Conservation (phyloP, 2,113 vertebrate genomes). For the Gila orcuttii region DNA sequence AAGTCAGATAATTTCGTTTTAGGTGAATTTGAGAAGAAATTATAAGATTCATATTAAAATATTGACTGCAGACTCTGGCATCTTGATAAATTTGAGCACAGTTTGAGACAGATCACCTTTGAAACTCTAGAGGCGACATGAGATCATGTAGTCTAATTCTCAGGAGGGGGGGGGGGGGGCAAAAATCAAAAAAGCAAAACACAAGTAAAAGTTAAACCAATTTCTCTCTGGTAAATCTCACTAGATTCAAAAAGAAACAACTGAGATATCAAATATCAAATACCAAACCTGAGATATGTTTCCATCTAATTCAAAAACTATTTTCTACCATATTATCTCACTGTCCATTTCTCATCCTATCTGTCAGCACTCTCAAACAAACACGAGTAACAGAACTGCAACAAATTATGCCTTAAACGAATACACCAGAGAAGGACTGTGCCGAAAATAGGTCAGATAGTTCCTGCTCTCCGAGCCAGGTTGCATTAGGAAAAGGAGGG, state of each 20-base stretch:
- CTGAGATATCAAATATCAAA: neutral
- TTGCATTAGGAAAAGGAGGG: neutral
- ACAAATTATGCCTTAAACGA: constrained; percentile 1
- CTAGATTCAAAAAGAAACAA: neutral
- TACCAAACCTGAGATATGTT: neutral
- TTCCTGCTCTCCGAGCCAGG: constrained; percentile 38
- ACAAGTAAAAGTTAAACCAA: neutral
- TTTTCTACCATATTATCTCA: no score
- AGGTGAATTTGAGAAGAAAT: neutral
- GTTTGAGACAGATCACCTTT: neutral
- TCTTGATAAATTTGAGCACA: neutral
- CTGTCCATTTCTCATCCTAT: neutral
- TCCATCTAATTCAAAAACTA: no score
- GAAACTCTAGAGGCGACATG: neutral
- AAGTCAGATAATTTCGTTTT: neutral
- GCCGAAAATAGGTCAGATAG: constrained; percentile 43
- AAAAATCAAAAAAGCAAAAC: neutral
- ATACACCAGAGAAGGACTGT: constrained; percentile 13
- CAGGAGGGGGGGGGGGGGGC: no score
- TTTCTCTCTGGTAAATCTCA: neutral
- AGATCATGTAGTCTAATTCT: no score
- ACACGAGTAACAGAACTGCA: constrained; percentile 1
- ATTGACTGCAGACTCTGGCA: neutral
- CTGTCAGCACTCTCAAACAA: neutral
- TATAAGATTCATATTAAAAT: neutral